phyloP scores from a whole-genome alignment of 1,140 invertebrate species.

The Drosophila sp. region DNA sequence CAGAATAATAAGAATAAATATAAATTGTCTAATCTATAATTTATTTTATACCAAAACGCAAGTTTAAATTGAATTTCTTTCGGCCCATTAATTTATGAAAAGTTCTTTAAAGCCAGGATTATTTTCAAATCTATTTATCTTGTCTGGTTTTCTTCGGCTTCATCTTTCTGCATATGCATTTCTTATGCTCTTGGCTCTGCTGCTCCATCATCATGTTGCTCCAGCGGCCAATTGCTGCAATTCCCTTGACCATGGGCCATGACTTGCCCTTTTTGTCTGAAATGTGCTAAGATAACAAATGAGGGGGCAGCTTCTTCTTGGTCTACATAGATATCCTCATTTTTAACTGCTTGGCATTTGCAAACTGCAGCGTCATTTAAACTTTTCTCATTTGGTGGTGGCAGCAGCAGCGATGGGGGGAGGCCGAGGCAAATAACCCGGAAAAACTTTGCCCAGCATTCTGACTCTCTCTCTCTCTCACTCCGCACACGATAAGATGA shows the following conservation, averaged over 20 bases:
- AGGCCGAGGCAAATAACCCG: constrained; percentile 9
- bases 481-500: constrained; percentile 40
- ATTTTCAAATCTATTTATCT: constrained; percentile 5
- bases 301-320: constrained; percentile 38
- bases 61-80: constrained; percentile 11
- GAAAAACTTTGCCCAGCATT: constrained; percentile 68
- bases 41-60: neutral
- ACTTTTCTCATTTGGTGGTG: constrained; percentile 79
- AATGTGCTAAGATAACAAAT: constrained; percentile 66
- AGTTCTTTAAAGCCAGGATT: neutral
- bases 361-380: constrained; percentile 81
- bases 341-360: constrained; percentile 80
- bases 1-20: no score
- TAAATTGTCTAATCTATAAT: neutral
- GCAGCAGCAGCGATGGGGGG: constrained; percentile 40
- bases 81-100: constrained; percentile 3
- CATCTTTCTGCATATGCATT: constrained; percentile 9
- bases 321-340: constrained; percentile 64
- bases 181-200: neutral
- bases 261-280: constrained; percentile 19
- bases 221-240: constrained; percentile 43
- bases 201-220: constrained; percentile 1
- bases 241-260: constrained; percentile 53
- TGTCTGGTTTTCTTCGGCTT: neutral
- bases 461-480: constrained; percentile 39